Conservation (phyloP, 35 echinoderm and acorn worm species). For the Anneissia japonica region DNA sequence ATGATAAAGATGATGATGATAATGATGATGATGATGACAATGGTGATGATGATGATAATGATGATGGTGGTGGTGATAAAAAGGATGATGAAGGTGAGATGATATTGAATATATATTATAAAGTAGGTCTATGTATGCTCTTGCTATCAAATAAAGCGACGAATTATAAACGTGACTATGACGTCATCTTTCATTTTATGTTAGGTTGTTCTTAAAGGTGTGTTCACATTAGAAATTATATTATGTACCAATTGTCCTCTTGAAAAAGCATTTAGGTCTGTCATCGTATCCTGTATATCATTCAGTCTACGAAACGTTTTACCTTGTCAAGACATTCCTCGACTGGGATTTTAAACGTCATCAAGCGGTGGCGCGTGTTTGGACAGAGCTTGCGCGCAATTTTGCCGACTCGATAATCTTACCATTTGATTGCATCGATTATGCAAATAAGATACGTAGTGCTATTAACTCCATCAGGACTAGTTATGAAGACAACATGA, state of each 20-base stretch:
- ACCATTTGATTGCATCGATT: conserved; percentile 50
- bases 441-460: conserved; percentile 30
- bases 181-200: neutral
- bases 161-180: neutral
- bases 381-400: conserved; percentile 60
- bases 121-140: neutral
- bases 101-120: neutral
- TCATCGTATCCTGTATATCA: conserved; percentile 88
- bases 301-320: conserved; percentile 91
- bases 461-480: conserved; percentile 45
- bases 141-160: neutral
- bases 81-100: neutral
- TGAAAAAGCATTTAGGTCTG: conserved; percentile 25
- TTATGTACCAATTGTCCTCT: neutral
- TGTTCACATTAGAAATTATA: neutral
- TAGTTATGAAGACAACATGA: conserved; percentile 52
- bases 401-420: conserved; percentile 74
- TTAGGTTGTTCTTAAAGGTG: neutral
- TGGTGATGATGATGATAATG: conserved; percentile 37
- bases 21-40: conserved; percentile 33
- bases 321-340: conserved; percentile 61
- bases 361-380: conserved; percentile 46
- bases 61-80: conserved; percentile 25
- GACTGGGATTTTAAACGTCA: conserved; percentile 75
- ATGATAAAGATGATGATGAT: conserved; percentile 23